Conservation (phyloP, 2,113 vertebrate species). For the Felis catus region DNA sequence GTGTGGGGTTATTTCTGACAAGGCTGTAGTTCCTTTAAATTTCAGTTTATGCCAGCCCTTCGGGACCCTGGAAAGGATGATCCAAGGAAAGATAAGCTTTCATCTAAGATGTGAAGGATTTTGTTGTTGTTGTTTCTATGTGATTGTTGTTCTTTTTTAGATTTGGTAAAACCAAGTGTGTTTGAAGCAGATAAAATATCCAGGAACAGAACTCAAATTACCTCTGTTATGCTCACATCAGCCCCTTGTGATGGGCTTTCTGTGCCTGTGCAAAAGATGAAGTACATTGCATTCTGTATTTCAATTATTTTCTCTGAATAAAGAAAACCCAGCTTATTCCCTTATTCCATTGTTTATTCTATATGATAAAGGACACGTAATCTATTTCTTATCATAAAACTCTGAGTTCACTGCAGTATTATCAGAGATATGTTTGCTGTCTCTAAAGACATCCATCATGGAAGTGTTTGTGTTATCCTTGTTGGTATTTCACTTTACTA, state of each 20-base stretch:
- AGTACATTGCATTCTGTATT: background rate
- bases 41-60: constrained; percentile 58
- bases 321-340: background rate
- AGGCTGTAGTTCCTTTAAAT: constrained; percentile 50
- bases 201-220: constrained; percentile 12
- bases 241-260: background rate
- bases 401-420: background rate
- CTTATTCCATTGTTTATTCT: constrained; percentile 32
- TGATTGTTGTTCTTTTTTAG: background rate
- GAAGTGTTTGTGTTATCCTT: background rate
- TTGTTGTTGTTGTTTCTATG: background rate
- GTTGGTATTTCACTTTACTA: background rate
- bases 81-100: constrained; percentile 26
- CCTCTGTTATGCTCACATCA: background rate
- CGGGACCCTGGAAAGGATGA: constrained; percentile 5
- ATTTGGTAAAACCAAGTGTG: constrained; percentile 38
- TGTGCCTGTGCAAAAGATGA: background rate
- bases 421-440: background rate
- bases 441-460: background rate
- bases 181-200: constrained; percentile 21
- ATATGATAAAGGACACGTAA: constrained; percentile 22
- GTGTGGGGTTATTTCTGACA: constrained; percentile 25
- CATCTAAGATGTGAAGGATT: background rate
- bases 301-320: constrained; percentile 16
- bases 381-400: constrained; percentile 27